These are phyloP conservation scores for Misgurnus mizolepis DNA, from an alignment of 2,113 vertebrate genomes.

Conservation along the genomic window DNA sequence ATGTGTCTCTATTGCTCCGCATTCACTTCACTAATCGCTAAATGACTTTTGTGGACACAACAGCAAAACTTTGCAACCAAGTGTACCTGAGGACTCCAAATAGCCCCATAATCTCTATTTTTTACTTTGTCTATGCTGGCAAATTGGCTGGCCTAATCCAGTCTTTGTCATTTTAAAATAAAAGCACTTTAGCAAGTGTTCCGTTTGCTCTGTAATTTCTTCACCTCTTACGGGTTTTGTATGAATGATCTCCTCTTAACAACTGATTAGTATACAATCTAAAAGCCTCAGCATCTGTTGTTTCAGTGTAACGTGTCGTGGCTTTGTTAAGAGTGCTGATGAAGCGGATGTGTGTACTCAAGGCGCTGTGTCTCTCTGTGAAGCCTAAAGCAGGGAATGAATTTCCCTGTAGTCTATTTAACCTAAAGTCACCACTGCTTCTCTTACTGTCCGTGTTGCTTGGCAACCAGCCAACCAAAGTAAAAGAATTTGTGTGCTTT, in stretches of 20 bases:
- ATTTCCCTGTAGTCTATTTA: constrained; percentile 65
- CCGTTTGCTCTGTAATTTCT: not conserved
- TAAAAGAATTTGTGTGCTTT: constrained; percentile 84
- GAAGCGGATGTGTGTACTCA: constrained; percentile 8
- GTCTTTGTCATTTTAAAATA: constrained; percentile 33
- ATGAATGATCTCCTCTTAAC: not conserved
- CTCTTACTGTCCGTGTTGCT: constrained; percentile 84
- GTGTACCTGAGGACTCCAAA: not conserved
- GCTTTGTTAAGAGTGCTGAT: constrained; percentile 4
- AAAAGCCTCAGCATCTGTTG: constrained; percentile 8
- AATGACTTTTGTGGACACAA: not conserved
- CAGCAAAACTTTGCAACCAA: not conserved
- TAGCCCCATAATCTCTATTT: constrained; percentile 13
- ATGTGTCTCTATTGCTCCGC: too few relatives aligned
- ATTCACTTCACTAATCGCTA: too few relatives aligned
- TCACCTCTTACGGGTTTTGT: not conserved
- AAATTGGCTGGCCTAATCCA: not conserved
- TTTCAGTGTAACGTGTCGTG: not conserved
- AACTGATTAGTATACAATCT: not conserved
- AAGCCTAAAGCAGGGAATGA: constrained; percentile 19
- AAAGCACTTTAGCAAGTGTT: not conserved
- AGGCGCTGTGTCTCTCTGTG: not conserved
- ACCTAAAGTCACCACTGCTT: constrained; percentile 62
- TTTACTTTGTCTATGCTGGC: constrained; percentile 18
- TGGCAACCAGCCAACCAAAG: constrained; percentile 89